Conservation (phyloP, 2,113 vertebrate genomes). For the Anser brachyrhynchus region DNA sequence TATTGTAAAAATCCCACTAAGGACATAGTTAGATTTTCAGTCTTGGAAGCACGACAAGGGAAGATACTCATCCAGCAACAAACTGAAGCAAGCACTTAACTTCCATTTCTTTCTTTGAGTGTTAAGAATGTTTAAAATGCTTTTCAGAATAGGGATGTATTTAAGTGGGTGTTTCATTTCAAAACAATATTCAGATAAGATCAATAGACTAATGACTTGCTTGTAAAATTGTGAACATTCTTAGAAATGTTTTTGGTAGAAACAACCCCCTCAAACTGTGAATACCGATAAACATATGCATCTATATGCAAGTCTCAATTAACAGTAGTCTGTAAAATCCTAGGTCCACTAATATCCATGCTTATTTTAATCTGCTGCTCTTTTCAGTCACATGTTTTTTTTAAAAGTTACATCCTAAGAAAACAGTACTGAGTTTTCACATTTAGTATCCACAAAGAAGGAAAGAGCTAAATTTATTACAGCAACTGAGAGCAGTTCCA, state of each 20-base stretch:
- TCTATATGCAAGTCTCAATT: slow-evolving; percentile 1
- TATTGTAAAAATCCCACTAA: not conserved
- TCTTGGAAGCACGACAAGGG: not conserved
- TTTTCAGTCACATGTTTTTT: slow-evolving; percentile 67
- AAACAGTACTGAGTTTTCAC: slow-evolving; percentile 67
- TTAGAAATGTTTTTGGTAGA: slow-evolving; percentile 11
- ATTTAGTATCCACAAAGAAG: slow-evolving; percentile 71
- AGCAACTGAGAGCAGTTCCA: slow-evolving; percentile 72
- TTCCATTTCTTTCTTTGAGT: not conserved
- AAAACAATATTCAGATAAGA: slow-evolving; percentile 2
- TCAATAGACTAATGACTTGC: not conserved
- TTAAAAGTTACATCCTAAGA: slow-evolving; percentile 61
- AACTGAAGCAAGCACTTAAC: not conserved
- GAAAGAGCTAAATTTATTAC: slow-evolving; percentile 76
- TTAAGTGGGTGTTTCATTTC: not conserved
- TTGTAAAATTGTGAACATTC: slow-evolving; percentile 14
- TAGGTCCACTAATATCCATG: slow-evolving; percentile 47
- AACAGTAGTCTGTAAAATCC: slow-evolving; percentile 42
- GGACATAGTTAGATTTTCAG: not conserved
- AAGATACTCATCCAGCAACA: not conserved
- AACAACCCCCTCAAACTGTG: slow-evolving; percentile 38
- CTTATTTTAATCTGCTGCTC: slow-evolving; percentile 69
- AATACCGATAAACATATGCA: not conserved
- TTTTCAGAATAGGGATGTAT: not conserved
- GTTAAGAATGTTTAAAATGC: not conserved